phyloP scores from a whole-genome alignment of 1,140 invertebrate genomes.

The Dinoponera quadriceps region DNA sequence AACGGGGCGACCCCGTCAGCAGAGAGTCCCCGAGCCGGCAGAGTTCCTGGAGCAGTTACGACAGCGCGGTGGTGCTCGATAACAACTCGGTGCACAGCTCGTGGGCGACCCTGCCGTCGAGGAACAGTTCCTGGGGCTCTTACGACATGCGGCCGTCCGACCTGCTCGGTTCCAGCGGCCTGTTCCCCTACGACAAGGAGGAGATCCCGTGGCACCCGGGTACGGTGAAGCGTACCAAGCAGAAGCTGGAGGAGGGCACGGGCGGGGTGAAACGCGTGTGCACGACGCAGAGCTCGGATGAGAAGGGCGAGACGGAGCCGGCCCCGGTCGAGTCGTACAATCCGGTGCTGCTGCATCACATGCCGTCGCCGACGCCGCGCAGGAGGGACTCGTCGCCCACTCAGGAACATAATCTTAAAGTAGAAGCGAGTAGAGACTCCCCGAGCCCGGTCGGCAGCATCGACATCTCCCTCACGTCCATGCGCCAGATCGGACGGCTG shows the following conservation, averaged over 20 bases:
- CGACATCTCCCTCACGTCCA: constrained; percentile 77
- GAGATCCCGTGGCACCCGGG: constrained; percentile 89
- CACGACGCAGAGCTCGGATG: constrained; percentile 81
- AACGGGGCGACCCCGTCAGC: constrained; percentile 77
- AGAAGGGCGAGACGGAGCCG: constrained; percentile 76
- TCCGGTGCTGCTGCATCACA: constrained; percentile 79
- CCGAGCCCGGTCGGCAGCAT: constrained; percentile 78
- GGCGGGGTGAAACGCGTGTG: constrained; percentile 86
- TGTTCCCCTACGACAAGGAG: constrained; percentile 87
- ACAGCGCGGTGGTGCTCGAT: constrained; percentile 90
- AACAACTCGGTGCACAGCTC: constrained; percentile 92
- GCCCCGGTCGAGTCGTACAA: constrained; percentile 79
- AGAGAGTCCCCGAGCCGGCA: constrained; percentile 87
- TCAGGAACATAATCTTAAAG: constrained; percentile 65
- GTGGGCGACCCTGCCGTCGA: constrained; percentile 90
- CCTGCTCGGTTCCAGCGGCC: constrained; percentile 82
- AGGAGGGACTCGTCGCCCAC: constrained; percentile 76
- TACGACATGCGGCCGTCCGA: constrained; percentile 88
- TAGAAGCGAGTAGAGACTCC: constrained; percentile 69
- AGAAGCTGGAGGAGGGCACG: constrained; percentile 89
- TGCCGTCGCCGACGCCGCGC: constrained; percentile 77
- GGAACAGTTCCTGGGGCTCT: constrained; percentile 91
- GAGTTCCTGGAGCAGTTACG: constrained; percentile 93
- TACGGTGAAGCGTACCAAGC: constrained; percentile 90
- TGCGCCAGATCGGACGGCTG: constrained; percentile 83